phyloP scores from a whole-genome alignment of 2,113 vertebrate species.

The Brevimyrus niger region DNA sequence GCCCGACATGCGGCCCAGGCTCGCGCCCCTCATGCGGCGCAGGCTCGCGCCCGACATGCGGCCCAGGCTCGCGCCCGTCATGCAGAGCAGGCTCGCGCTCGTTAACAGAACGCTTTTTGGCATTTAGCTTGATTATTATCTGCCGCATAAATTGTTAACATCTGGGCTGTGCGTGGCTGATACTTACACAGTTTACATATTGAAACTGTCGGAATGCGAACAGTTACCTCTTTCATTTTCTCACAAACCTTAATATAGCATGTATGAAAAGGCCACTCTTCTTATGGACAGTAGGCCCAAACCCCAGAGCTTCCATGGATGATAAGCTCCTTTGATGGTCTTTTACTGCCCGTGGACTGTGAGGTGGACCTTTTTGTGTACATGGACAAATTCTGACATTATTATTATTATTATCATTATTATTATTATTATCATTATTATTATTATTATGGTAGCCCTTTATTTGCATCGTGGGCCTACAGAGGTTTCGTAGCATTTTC shows the following conservation, averaged over 20 bases:
- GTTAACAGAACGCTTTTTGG: conserved; percentile 72
- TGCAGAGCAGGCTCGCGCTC: too few species aligned
- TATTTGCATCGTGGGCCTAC: not conserved
- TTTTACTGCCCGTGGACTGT: conserved; percentile 29
- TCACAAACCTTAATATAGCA: conserved; percentile 67
- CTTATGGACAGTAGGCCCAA: conserved; percentile 45
- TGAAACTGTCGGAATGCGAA: conserved; percentile 83
- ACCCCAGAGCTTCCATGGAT: conserved; percentile 27
- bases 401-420: not conserved
- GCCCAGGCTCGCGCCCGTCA: too few species aligned
- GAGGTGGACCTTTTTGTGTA: not conserved
- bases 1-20: too few species aligned
- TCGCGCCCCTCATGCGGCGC: too few species aligned
- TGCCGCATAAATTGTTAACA: conserved; percentile 82
- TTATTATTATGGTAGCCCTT: not conserved
- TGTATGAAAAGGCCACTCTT: conserved; percentile 58
- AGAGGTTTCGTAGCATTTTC: not conserved
- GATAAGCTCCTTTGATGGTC: conserved; percentile 29
- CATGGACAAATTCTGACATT: not conserved
- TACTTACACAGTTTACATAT: conserved; percentile 76
- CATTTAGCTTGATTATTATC: conserved; percentile 82
- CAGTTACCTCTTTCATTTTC: conserved; percentile 82
- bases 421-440: not conserved
- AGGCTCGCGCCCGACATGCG: too few species aligned
- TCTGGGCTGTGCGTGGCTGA: conserved; percentile 73